Percentiles rank a stretch among this genome's conserved stretches.
Conservation (phyloP, 2,888 invertebrate genomes). For the Lithophane socia region DNA sequence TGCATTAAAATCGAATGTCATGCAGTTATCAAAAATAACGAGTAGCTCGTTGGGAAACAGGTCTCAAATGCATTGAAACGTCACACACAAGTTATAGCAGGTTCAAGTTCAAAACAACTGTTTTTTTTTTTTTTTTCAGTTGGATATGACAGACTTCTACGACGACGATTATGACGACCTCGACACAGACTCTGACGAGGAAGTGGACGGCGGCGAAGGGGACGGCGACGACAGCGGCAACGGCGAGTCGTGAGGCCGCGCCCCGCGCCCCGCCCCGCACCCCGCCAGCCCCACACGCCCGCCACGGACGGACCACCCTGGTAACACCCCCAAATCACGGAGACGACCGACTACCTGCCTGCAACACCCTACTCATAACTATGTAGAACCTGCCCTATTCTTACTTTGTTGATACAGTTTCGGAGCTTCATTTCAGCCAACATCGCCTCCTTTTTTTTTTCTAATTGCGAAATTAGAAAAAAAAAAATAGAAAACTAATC, state of each 20-base stretch:
- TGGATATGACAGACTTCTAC: conserved; percentile 98
- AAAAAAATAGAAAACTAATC: conserved; percentile 34
- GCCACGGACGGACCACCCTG: conserved; percentile 67
- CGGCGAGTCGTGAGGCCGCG: conserved; percentile 95
- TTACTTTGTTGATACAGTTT: conserved; percentile 1
- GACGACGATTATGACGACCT: conserved; percentile 98
- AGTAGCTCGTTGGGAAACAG: conserved; percentile 1
- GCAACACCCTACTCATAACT: conserved; percentile 20
- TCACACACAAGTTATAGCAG: conserved; percentile 5
- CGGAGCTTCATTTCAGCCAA: not conserved
- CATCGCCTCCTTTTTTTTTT: not conserved
- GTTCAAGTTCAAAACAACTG: conserved; percentile 11
- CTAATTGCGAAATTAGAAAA: conserved; percentile 22
- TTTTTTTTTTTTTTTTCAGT: conserved; percentile 78
- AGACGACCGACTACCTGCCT: conserved; percentile 19
- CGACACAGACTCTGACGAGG: conserved; percentile 92
- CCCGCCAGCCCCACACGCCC: conserved; percentile 51
- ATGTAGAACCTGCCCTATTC: conserved; percentile 8
- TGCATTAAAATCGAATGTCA: not conserved
- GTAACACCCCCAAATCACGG: conserved; percentile 37
- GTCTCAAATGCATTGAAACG: conserved; percentile 13
- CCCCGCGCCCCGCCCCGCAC: conserved; percentile 65
- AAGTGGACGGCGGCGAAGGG: conserved; percentile 93
- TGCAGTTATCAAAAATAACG: conserved; percentile 3
- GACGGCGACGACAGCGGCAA: conserved; percentile 97